phyloP scores from a whole-genome alignment of 2,888 invertebrate genomes.

The Drepana falcataria region DNA sequence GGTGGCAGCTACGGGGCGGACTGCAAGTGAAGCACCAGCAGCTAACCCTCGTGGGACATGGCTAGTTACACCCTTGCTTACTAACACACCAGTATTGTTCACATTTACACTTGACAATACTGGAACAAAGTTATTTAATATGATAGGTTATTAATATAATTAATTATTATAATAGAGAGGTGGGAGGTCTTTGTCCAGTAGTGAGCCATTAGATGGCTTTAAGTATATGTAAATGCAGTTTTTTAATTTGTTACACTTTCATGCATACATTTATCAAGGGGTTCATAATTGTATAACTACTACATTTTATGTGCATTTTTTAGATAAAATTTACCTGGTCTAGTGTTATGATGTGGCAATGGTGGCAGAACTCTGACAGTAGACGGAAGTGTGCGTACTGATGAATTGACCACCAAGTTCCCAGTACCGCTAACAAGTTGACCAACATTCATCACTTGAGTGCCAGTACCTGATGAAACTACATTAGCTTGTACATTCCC shows the following conservation, averaged over 20 bases:
- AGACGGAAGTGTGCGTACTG: conserved; percentile 61
- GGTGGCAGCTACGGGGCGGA: conserved; percentile 82
- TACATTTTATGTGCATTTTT: too few species aligned
- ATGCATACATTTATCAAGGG: too few species aligned
- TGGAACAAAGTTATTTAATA: conserved; percentile 10
- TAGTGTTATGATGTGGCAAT: conserved; percentile 56
- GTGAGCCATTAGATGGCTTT: too few species aligned
- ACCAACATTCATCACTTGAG: conserved; percentile 61
- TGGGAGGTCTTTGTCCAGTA: too few species aligned
- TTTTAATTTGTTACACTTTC: too few species aligned
- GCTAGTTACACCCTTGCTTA: conserved; percentile 55
- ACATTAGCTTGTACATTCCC: conserved; percentile 46
- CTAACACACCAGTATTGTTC: conserved; percentile 52
- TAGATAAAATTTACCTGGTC: conserved; percentile 46
- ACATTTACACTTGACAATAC: conserved; percentile 59
- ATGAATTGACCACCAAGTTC: conserved; percentile 60
- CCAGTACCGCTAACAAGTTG: conserved; percentile 52
- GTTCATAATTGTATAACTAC: too few species aligned
- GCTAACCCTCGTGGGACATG: conserved; percentile 81
- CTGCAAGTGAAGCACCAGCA: conserved; percentile 86
- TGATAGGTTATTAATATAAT: too few species aligned
- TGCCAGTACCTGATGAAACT: conserved; percentile 44
- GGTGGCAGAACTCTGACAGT: conserved; percentile 67
- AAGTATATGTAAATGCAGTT: too few species aligned
- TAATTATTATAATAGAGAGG: too few species aligned